Evolutionary conservation across 2,113 vertebrate species (phyloP).

Genomic region (Galeopterus variegatus): DNA sequence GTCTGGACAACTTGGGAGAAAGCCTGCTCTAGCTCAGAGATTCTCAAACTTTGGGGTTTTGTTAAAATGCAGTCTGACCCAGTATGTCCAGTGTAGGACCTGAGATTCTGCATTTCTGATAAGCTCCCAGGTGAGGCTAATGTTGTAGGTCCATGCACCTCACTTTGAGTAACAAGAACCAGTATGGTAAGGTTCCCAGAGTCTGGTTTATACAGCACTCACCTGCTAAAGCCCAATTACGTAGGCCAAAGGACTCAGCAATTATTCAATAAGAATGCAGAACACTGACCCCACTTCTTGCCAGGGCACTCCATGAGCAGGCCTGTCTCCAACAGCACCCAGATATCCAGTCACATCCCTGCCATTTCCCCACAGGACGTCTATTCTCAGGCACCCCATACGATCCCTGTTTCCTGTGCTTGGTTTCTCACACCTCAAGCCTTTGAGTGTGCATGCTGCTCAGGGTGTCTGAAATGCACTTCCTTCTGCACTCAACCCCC

Average conservation of each 20-base stretch:
- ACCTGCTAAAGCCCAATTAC: background rate
- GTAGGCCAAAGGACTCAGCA: background rate
- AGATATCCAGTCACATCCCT: background rate
- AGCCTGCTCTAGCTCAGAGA: background rate
- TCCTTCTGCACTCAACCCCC: background rate
- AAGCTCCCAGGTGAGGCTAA: background rate
- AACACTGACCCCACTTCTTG: background rate
- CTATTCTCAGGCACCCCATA: background rate
- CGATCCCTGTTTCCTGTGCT: background rate
- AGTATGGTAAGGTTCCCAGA: background rate
- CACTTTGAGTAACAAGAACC: background rate
- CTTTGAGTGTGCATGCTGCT: background rate
- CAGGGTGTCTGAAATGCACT: background rate
- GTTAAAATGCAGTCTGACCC: slow-evolving; percentile 26
- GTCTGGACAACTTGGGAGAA: background rate
- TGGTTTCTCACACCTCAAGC: background rate
- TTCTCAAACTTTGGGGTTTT: background rate
- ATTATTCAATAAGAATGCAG: background rate
- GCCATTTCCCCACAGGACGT: background rate
- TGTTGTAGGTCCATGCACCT: background rate
- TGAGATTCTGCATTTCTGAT: background rate
- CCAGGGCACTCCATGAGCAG: background rate
- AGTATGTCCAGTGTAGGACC: background rate
- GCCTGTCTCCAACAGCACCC: background rate
- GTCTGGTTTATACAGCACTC: background rate